Base-by-base conservation (phyloP, 2,888 invertebrate genomes). In the Agrochola macilenta region DNA sequence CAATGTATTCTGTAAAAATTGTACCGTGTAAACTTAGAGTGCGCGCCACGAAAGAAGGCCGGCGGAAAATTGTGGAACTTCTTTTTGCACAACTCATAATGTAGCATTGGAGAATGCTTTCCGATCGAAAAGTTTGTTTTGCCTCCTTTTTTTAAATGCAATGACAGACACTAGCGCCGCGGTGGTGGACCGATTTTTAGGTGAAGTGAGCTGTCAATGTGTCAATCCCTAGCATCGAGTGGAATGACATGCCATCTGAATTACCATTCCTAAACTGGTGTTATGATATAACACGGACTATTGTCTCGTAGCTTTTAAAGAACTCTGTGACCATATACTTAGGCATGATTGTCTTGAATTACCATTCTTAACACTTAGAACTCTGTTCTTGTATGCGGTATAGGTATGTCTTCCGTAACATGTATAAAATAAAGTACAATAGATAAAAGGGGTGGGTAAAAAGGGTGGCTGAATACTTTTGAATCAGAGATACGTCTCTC, bases 401-500 rank as follows among this genome's bases (percentile, higher is more conserved):
- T 14, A 23, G 11, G 65, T 52, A 78, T 58, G 54, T 80, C 8
- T 52, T 73, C 39, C 46, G 11, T 54, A 49, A 63, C 4, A 43
- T 26, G 30, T 54, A 49, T 26, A 52, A 52, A 75, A 70, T 65
- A 43, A 39, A 81, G n/a, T 69, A 81, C 60, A 71, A 64, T 23
- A 17, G 30, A 11, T 23, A 35, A 69, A 49, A 39, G 20, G 9
- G 30, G 35, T 20, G 43, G 23, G 11, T 30, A 26, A 68, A 81
- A 76, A 26, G 60, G 61, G 14, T 64, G 65, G 43, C 23, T n/a
- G 61, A 69, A 72, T 76, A 74, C 30, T 86, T 71, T 23, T 58
- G 35, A 79, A 64, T 74, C 58, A 79, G 69, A 83, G 66, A 66
- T 76, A 61, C 54, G 60, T 64, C 69, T 68, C 80, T 72, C 80